Conservation (phyloP, 2,113 vertebrate genomes). For the Microcebus lehilahytsara region DNA sequence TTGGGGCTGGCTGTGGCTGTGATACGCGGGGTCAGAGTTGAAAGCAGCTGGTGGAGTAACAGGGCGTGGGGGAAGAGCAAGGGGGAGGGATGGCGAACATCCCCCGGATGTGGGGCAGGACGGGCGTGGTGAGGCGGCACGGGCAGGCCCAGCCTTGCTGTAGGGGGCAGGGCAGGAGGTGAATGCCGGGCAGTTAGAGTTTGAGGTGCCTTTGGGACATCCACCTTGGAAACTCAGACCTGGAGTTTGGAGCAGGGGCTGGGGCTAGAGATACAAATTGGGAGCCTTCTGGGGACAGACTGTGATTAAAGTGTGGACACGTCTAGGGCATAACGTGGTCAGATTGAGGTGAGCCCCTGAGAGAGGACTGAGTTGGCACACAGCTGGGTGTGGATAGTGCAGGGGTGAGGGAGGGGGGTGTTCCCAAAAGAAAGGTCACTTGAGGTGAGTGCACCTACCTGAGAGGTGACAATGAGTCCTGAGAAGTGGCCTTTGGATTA, state of each 20-base stretch:
- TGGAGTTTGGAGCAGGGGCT: background rate
- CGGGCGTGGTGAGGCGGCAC: background rate
- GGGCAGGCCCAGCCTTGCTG: background rate
- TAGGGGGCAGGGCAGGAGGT: background rate
- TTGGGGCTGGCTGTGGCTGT: background rate
- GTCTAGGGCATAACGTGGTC: background rate
- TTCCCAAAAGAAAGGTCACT: background rate
- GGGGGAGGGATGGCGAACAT: fast-evolving
- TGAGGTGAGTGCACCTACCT: background rate
- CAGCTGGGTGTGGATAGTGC: background rate
- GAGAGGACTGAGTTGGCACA: background rate
- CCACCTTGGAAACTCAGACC: background rate
- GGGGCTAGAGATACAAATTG: background rate
- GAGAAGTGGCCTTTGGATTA: background rate
- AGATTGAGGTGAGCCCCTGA: background rate
- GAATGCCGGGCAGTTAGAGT: background rate
- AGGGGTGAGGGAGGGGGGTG: background rate
- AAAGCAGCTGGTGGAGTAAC: background rate
- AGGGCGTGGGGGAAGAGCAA: fast-evolving
- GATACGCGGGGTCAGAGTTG: background rate
- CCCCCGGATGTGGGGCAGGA: too few species aligned
- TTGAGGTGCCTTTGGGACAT: background rate
- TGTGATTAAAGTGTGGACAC: background rate
- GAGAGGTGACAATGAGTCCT: background rate
- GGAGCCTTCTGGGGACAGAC: background rate